These are phyloP conservation scores for Monochamus alternatus DNA, from an alignment of 2,888 invertebrate species.

Conservation along the genomic window DNA sequence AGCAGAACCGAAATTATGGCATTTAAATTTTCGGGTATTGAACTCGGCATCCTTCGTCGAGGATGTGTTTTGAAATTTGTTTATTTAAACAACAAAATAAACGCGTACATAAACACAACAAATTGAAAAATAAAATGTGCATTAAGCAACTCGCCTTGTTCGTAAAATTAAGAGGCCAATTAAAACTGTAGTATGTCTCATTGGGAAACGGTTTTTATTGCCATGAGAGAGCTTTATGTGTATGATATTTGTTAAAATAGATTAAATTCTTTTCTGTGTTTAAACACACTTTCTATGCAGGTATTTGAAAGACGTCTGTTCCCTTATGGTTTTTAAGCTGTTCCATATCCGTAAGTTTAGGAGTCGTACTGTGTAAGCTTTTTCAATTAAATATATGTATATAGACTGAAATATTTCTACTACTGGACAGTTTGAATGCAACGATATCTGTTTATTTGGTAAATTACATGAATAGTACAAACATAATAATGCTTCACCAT, in stretches of 20 bases:
- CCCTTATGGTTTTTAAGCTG: no score
- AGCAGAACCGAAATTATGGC: not conserved
- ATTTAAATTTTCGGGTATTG: constrained; percentile 21
- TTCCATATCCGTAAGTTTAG: not conserved
- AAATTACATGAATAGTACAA: no score
- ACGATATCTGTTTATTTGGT: no score
- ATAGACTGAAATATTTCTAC: no score
- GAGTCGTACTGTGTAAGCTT: no score
- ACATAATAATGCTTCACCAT: no score
- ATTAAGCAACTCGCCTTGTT: constrained; percentile 13
- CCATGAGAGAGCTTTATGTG: not conserved
- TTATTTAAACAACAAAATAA: constrained; percentile 26
- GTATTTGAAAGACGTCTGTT: not conserved
- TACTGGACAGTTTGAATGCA: no score
- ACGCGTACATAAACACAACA: constrained; percentile 15
- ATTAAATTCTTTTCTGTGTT: not conserved
- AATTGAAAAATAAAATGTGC: constrained; percentile 9
- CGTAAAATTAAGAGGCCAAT: constrained; percentile 19
- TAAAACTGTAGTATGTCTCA: constrained; percentile 11
- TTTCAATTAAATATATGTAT: no score
- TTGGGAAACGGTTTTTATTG: constrained; percentile 3
- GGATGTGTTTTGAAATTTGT: constrained; percentile 18
- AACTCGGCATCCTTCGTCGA: constrained; percentile 2
- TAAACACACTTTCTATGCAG: not conserved
- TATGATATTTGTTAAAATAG: not conserved